These are phyloP conservation scores for Trichogramma pretiosum DNA, from an alignment of 1,140 invertebrate genomes.

Conservation along the genomic window DNA sequence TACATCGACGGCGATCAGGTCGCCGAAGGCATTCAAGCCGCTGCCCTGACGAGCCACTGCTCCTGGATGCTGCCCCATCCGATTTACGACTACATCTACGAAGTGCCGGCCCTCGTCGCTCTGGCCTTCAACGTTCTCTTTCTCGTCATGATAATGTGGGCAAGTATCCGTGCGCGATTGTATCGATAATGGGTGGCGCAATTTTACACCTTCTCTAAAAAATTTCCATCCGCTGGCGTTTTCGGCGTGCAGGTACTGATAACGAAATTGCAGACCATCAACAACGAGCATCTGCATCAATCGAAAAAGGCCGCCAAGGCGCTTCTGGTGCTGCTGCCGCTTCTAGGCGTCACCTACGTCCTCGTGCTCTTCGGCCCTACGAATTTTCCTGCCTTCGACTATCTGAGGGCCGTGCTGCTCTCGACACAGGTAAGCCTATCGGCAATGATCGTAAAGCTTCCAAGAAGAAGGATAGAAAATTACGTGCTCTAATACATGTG, in stretches of 20 bases:
- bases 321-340: conserved; percentile 74
- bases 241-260: conserved; percentile 82
- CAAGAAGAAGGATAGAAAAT: too few relatives aligned
- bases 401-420: conserved; percentile 62
- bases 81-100: conserved; percentile 75
- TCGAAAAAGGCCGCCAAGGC: conserved; percentile 84
- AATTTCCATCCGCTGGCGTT: background rate
- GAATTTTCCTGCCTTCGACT: conserved; percentile 57
- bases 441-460: too few relatives aligned
- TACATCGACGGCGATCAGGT: conserved; percentile 22
- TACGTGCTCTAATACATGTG: too few relatives aligned
- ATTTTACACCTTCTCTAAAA: background rate
- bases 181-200: background rate
- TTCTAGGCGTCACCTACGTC: conserved; percentile 78
- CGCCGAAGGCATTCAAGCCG: conserved; percentile 1
- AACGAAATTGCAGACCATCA: conserved; percentile 80
- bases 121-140: conserved; percentile 77
- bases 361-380: conserved; percentile 70
- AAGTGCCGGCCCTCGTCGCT: conserved; percentile 64
- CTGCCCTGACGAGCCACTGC: conserved; percentile 45
- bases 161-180: conserved; percentile 51
- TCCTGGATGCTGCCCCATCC: conserved; percentile 63
- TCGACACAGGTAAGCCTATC: conserved; percentile 77
- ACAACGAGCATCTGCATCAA: conserved; percentile 77
- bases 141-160: conserved; percentile 86